phyloP scores from a whole-genome alignment of 2,888 invertebrate genomes.

The Synanthedon vespiformis region DNA sequence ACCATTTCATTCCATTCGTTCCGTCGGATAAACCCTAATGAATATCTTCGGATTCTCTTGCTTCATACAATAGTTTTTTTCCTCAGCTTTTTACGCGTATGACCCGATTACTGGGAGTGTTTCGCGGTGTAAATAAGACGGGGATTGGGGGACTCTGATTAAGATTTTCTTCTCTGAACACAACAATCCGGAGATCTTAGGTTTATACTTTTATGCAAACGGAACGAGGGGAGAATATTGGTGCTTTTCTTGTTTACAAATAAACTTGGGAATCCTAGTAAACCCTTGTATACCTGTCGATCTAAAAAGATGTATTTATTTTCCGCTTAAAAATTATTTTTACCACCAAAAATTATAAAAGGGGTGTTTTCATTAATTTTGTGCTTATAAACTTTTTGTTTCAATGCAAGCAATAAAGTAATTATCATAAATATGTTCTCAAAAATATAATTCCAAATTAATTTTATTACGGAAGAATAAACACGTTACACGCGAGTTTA shows the following conservation, averaged over 20 bases:
- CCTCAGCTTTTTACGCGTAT: slow-evolving; percentile 13
- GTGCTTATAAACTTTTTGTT: too few relatives aligned
- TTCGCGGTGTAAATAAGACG: slow-evolving; percentile 16
- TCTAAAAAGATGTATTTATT: too few relatives aligned
- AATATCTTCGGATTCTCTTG: slow-evolving; percentile 31
- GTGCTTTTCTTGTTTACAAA: too few relatives aligned
- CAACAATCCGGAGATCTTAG: not conserved
- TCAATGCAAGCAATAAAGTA: too few relatives aligned
- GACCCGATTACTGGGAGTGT: slow-evolving; percentile 20
- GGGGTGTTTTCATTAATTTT: too few relatives aligned
- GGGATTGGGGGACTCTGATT: slow-evolving; percentile 11
- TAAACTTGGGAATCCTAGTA: too few relatives aligned
- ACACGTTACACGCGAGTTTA: too few relatives aligned
- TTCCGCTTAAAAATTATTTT: not conserved
- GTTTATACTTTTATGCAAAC: not conserved
- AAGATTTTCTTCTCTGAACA: slow-evolving; percentile 8
- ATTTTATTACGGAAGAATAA: too few relatives aligned
- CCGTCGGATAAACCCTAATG: slow-evolving; percentile 38
- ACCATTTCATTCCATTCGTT: slow-evolving; percentile 40
- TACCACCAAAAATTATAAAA: not conserved
- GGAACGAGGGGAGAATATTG: too few relatives aligned
- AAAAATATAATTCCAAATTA: too few relatives aligned
- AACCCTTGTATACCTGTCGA: too few relatives aligned
- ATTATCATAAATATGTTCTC: too few relatives aligned
- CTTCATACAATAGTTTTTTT: slow-evolving; percentile 23